phyloP scores from a whole-genome alignment of 2,888 invertebrate genomes.

The Chrysolina oricalcia region DNA sequence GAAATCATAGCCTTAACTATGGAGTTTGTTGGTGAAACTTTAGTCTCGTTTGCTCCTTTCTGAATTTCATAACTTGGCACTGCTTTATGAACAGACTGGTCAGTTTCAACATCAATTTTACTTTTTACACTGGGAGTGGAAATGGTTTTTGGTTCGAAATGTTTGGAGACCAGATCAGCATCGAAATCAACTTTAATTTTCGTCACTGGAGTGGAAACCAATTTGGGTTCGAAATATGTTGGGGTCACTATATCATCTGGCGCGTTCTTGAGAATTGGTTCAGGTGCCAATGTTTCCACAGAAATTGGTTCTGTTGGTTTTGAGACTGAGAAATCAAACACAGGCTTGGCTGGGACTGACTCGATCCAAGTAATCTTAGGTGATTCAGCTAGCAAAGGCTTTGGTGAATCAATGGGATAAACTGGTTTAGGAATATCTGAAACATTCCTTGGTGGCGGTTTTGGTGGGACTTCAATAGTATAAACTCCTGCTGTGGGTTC shows the following conservation, averaged over 20 bases:
- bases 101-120: slow-evolving; percentile 44
- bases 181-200: slow-evolving; percentile 43
- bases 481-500: slow-evolving; percentile 24
- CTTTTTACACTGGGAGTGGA: slow-evolving; percentile 62
- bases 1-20: slow-evolving; percentile 76
- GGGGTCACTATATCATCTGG: slow-evolving; percentile 47
- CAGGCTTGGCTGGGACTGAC: slow-evolving; percentile 32
- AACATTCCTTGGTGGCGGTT: slow-evolving; percentile 68
- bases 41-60: slow-evolving; percentile 63
- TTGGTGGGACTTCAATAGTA: slow-evolving; percentile 66
- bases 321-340: slow-evolving; percentile 60
- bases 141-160: slow-evolving; percentile 65
- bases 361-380: slow-evolving; percentile 40
- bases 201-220: slow-evolving; percentile 62
- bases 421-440: slow-evolving; percentile 63
- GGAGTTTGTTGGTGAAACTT: slow-evolving; percentile 73
- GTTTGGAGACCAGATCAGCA: slow-evolving; percentile 45
- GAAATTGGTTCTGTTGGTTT: slow-evolving; percentile 2
- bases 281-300: not conserved
- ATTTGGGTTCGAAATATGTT: slow-evolving; percentile 65
- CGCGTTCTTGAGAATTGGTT: slow-evolving; percentile 34
- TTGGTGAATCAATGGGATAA: slow-evolving; percentile 65
- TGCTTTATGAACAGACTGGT: slow-evolving; percentile 44
- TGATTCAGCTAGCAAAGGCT: slow-evolving; percentile 59
- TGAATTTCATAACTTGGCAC: slow-evolving; percentile 60